Evolutionary conservation across 2,888 invertebrate genomes (phyloP).

Genomic region (Cheiracanthium punctorium): DNA sequence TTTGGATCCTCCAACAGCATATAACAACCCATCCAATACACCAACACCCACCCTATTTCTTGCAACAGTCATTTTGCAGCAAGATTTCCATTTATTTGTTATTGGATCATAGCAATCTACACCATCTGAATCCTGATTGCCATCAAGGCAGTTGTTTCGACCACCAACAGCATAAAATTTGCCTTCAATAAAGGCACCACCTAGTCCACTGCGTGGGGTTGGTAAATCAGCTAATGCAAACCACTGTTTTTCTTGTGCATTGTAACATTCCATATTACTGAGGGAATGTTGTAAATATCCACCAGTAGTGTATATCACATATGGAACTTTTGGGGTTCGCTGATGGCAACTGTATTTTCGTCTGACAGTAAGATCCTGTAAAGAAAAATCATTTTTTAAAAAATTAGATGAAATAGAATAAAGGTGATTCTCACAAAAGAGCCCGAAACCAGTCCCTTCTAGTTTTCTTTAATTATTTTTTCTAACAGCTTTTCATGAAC

Average conservation of each 20-base stretch:
- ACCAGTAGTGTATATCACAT: slow-evolving; percentile 93
- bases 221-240: slow-evolving; percentile 87
- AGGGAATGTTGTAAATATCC: slow-evolving; percentile 91
- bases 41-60: slow-evolving; percentile 93
- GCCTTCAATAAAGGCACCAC: slow-evolving; percentile 82
- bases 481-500: background rate
- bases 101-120: slow-evolving; percentile 91
- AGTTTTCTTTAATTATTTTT: background rate
- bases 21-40: slow-evolving; percentile 93
- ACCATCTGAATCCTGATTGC: slow-evolving; percentile 80
- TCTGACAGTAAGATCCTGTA: slow-evolving; percentile 89
- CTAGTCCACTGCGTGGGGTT: slow-evolving; percentile 90
- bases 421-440: background rate
- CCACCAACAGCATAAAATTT: slow-evolving; percentile 95
- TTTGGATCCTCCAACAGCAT: slow-evolving; percentile 93
- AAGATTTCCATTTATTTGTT: slow-evolving; percentile 89
- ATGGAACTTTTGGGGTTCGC: slow-evolving; percentile 89
- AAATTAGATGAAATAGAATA: background rate
- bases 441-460: too few relatives aligned
- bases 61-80: slow-evolving; percentile 86
- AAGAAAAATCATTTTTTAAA: slow-evolving; percentile 71
- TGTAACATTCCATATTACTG: slow-evolving; percentile 91
- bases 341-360: slow-evolving; percentile 90
- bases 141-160: slow-evolving; percentile 88
- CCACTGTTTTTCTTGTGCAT: slow-evolving; percentile 91